Evolutionary conservation across 2,113 vertebrate genomes (phyloP).

Genomic region (Ranitomeya variabilis): DNA sequence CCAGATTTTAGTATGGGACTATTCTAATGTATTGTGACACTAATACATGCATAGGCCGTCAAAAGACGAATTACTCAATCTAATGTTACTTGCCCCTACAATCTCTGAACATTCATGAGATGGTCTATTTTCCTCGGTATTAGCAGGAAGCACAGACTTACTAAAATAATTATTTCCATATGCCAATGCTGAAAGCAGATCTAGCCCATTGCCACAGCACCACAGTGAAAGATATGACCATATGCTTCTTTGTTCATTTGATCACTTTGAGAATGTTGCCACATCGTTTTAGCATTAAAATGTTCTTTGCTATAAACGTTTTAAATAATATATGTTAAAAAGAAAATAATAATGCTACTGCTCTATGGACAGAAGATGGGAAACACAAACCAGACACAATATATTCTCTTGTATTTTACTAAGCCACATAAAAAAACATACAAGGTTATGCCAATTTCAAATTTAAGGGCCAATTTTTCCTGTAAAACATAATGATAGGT

Average conservation of each 20-base stretch:
- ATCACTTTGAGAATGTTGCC: conserved; percentile 25
- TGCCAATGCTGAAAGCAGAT: conserved; percentile 36
- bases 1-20: conserved; percentile 14
- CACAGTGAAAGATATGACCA: conserved; percentile 12
- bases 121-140: conserved; percentile 30
- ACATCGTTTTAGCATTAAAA: conserved; percentile 10
- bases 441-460: background rate
- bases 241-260: conserved; percentile 26
- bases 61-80: conserved; percentile 38
- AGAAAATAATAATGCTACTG: conserved; percentile 14
- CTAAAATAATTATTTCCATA: conserved; percentile 54
- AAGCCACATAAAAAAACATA: background rate
- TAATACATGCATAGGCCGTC: conserved; percentile 49
- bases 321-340: background rate
- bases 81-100: conserved; percentile 51
- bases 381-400: background rate
- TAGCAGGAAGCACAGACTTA: conserved; percentile 45
- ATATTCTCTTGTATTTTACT: background rate
- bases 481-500: background rate
- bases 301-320: background rate
- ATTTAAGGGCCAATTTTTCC: background rate
- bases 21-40: conserved; percentile 34
- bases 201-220: background rate
- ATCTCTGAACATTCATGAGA: conserved; percentile 44
- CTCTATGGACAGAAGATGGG: background rate